These are phyloP conservation scores for Oryzias dopingdopingensis DNA, from an alignment of 2,797 vertebrate genomes.

Conservation along the genomic window DNA sequence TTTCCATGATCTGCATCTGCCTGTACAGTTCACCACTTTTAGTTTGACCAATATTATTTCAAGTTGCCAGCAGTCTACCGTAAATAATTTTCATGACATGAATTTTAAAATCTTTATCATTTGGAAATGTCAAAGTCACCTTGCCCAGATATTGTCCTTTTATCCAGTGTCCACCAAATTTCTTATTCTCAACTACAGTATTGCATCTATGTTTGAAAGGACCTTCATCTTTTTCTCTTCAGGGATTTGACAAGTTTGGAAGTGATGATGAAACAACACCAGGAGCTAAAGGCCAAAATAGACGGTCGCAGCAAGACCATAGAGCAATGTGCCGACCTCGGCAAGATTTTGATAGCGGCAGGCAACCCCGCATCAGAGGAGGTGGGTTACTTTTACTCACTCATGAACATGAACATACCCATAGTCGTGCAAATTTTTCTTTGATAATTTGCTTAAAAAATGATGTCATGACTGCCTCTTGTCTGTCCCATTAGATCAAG, in stretches of 20 bases:
- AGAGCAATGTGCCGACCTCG: constrained; percentile 85
- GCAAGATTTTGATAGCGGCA: constrained; percentile 85
- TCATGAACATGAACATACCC: background rate
- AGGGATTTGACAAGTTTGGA: constrained; percentile 89
- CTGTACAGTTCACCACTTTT: too few species aligned
- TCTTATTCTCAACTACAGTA: too few species aligned
- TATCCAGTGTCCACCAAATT: too few species aligned
- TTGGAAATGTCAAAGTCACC: too few species aligned
- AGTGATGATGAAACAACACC: constrained; percentile 89
- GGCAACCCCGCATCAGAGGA: constrained; percentile 90
- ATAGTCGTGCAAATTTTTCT: background rate
- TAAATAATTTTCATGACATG: too few species aligned
- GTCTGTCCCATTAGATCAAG: constrained; percentile 79
- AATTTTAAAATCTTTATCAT: too few species aligned
- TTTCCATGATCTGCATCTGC: too few species aligned
- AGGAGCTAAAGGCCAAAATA: constrained; percentile 90
- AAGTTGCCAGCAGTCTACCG: too few species aligned
- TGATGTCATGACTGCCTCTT: constrained; percentile 24
- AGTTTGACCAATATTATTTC: too few species aligned
- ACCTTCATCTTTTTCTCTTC: constrained; percentile 15
- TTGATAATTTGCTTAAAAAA: constrained; percentile 1
- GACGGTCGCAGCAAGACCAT: constrained; percentile 90
- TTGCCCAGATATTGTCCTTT: too few species aligned
- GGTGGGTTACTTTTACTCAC: constrained; percentile 59
- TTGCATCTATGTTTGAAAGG: too few species aligned